Evolutionary conservation across 2,888 invertebrate species (phyloP).

Genomic region (Stramonita haemastoma): DNA sequence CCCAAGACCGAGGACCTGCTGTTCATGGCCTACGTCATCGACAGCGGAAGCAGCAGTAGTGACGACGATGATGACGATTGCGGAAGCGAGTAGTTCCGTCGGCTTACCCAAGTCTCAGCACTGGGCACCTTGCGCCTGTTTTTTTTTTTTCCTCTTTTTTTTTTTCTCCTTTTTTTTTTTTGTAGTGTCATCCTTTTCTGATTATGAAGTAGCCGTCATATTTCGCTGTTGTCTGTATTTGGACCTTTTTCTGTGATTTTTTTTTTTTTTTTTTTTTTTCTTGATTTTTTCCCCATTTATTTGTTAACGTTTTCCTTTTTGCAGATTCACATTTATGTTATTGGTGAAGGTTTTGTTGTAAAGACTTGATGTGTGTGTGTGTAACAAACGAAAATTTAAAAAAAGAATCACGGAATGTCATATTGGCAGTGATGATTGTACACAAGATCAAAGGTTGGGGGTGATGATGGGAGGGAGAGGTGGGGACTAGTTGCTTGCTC

Average conservation of each 20-base stretch:
- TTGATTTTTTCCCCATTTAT: neutral
- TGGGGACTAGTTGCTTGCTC: neutral
- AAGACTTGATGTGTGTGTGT: neutral
- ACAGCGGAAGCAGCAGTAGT: slow-evolving; percentile 55
- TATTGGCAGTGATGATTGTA: neutral
- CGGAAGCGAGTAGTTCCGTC: slow-evolving; percentile 44
- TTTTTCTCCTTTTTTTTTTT: neutral
- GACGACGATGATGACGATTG: slow-evolving; percentile 28
- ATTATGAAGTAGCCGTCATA: neutral
- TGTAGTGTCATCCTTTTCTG: slow-evolving; percentile 6
- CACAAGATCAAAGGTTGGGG: too few species aligned
- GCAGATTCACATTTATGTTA: slow-evolving; percentile 5
- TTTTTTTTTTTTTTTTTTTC: neutral
- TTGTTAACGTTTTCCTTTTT: neutral
- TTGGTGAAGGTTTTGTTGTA: neutral
- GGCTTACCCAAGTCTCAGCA: slow-evolving; percentile 41
- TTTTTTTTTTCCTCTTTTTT: slow-evolving; percentile 23
- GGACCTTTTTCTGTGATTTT: neutral
- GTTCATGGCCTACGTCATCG: slow-evolving; percentile 81
- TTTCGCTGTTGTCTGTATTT: slow-evolving; percentile 13
- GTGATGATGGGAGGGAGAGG: neutral
- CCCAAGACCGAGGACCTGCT: slow-evolving; percentile 83
- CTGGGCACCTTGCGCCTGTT: slow-evolving; percentile 39
- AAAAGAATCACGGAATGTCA: neutral
- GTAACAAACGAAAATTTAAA: too few species aligned